These are phyloP conservation scores for Phorcus lineatus DNA, from an alignment of 2,888 invertebrate genomes.

Conservation along the genomic window DNA sequence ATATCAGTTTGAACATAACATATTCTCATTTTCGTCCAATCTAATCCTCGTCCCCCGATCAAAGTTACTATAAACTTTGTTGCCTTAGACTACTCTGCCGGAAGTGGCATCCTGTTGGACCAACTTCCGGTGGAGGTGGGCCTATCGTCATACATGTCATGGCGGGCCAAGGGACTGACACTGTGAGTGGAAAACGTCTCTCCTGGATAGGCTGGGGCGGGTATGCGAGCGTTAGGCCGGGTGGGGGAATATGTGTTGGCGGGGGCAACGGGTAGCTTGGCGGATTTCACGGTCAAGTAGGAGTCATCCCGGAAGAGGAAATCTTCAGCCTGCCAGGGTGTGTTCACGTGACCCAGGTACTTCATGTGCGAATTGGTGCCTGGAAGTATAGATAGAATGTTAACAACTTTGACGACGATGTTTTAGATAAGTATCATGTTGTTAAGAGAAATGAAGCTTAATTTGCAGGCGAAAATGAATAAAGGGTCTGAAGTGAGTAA, in stretches of 20 bases:
- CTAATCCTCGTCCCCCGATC: too few species aligned
- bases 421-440: too few species aligned
- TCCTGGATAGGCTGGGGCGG: too few species aligned
- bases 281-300: constrained; percentile 34
- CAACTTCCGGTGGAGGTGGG: neutral
- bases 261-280: neutral
- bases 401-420: too few species aligned
- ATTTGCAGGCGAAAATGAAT: too few species aligned
- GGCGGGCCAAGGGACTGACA: neutral
- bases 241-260: neutral
- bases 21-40: too few species aligned
- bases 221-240: too few species aligned
- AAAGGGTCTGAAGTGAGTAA: too few species aligned
- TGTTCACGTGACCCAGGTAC: constrained; percentile 25
- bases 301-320: constrained; percentile 36
- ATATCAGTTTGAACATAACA: too few species aligned
- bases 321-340: constrained; percentile 23
- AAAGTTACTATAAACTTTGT: too few species aligned
- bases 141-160: neutral
- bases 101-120: neutral
- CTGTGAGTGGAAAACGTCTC: neutral
- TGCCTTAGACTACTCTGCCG: neutral
- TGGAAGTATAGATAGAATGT: neutral
- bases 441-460: too few species aligned
- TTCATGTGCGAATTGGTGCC: neutral